These are phyloP conservation scores for Branchellion lobata DNA, from an alignment of 2,888 invertebrate genomes.

Conservation along the genomic window DNA sequence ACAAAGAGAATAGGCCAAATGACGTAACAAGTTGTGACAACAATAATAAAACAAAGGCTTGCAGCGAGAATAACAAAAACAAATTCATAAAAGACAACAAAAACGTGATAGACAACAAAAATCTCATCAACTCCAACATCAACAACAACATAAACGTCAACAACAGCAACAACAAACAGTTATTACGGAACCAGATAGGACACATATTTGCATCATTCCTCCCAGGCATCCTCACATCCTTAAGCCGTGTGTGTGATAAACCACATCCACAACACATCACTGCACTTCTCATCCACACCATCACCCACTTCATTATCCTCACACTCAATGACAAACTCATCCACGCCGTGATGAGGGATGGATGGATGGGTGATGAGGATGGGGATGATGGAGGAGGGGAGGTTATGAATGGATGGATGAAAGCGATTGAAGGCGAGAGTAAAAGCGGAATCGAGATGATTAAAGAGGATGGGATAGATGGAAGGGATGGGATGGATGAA, in stretches of 20 bases:
- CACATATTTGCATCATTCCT: slow-evolving; percentile 57
- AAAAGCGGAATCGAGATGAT: too few species aligned
- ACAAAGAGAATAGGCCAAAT: neutral
- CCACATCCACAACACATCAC: neutral
- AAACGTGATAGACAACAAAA: neutral
- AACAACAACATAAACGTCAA: too few species aligned
- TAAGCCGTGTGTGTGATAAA: slow-evolving; percentile 47
- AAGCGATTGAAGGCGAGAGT: neutral
- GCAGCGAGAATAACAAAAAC: neutral
- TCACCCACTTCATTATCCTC: neutral
- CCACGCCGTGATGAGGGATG: neutral
- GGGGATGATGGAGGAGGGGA: neutral
- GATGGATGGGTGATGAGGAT: neutral
- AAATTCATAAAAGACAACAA: neutral
- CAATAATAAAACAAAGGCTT: neutral
- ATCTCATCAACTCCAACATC: too few species aligned
- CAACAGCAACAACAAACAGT: too few species aligned
- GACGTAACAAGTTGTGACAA: neutral
- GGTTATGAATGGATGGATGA: neutral
- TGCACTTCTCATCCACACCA: neutral
- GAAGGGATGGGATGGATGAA: too few species aligned
- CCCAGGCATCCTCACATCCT: slow-evolving; percentile 56
- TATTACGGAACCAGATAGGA: slow-evolving; percentile 49
- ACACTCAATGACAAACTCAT: neutral
- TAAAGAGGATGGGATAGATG: too few species aligned